phyloP scores from a whole-genome alignment of 2,797 vertebrate genomes.

The Bovichtus variegatus region DNA sequence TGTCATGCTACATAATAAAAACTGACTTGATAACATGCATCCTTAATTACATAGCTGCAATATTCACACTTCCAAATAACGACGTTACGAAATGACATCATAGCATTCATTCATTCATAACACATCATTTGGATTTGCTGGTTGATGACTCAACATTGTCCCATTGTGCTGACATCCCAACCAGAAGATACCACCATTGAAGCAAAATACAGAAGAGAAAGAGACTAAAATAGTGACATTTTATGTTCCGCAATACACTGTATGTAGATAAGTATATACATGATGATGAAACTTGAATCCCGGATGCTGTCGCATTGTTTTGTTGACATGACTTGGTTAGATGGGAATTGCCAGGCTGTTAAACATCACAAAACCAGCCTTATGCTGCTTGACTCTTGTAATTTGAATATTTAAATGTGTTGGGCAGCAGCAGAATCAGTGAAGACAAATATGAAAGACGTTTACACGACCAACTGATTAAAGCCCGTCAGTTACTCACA shows the following conservation, averaged over 20 bases:
- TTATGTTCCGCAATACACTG: neutral
- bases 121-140: neutral
- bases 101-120: too few relatives aligned
- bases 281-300: neutral
- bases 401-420: conserved; percentile 51
- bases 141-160: too few relatives aligned
- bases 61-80: neutral
- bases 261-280: neutral
- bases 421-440: conserved; percentile 52
- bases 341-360: neutral
- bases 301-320: neutral
- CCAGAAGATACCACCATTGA: neutral
- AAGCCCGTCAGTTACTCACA: conserved; percentile 34
- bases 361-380: conserved; percentile 25
- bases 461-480: conserved; percentile 65
- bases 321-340: conserved; percentile 5
- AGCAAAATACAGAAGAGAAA: neutral
- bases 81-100: neutral
- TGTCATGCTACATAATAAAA: neutral
- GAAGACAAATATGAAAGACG: conserved; percentile 41
- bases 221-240: neutral
- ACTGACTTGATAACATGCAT: neutral
- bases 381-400: conserved; percentile 29
- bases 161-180: too few relatives aligned
- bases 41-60: neutral